These are phyloP conservation scores for Podargus strigoides DNA, from an alignment of 2,797 vertebrate species.

Conservation along the genomic window DNA sequence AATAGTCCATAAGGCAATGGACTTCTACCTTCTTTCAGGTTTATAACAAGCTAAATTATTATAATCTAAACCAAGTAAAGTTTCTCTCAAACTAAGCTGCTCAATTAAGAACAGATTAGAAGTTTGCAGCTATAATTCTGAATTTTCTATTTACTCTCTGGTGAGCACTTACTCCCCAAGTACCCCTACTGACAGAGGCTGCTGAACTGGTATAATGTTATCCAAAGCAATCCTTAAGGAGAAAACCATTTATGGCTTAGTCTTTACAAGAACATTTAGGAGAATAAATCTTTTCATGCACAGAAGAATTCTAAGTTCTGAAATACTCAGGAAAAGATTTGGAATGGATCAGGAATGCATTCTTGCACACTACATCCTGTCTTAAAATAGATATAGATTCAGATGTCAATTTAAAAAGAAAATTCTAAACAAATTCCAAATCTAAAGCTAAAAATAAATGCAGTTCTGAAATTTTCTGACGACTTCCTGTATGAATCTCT, in stretches of 20 bases:
- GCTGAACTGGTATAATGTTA: neutral
- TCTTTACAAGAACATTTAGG: neutral
- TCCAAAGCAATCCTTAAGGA: neutral
- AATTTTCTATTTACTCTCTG: neutral
- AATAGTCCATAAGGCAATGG: neutral
- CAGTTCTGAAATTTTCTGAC: neutral
- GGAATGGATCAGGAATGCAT: neutral
- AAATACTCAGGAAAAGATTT: neutral
- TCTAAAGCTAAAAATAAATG: neutral
- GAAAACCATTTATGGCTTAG: neutral
- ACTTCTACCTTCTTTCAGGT: neutral
- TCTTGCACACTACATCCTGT: neutral
- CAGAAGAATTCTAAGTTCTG: neutral
- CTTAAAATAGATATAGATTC: neutral
- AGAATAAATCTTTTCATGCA: neutral
- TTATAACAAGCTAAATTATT: neutral
- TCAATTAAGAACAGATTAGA: neutral
- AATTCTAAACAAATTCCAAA: neutral
- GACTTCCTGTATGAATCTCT: neutral
- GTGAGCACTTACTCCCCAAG: neutral
- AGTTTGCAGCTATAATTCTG: neutral
- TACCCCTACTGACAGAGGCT: neutral
- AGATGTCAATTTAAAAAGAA: neutral
- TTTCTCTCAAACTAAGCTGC: neutral
- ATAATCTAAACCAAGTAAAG: neutral